These are phyloP conservation scores for Thalassoma bifasciatum DNA, from an alignment of 2,113 vertebrate genomes.

Conservation along the genomic window DNA sequence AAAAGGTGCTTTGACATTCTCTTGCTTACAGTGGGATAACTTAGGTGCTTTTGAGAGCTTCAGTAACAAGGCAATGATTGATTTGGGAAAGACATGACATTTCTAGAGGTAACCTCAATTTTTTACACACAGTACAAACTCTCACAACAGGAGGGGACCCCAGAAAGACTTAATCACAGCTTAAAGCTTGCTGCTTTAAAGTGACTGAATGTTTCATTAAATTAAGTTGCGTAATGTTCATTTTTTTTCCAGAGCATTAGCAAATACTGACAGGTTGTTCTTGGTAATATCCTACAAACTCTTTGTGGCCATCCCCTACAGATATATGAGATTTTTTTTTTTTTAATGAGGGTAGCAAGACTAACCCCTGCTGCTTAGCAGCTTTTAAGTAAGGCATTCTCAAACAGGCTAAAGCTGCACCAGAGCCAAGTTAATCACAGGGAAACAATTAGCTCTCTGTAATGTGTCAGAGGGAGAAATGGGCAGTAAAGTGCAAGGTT, in stretches of 20 bases:
- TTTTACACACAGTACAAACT: slow-evolving; percentile 10
- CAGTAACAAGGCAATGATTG: slow-evolving; percentile 13
- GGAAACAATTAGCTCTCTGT: slow-evolving; percentile 79
- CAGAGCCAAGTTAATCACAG: slow-evolving; percentile 75
- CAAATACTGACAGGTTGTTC: slow-evolving; percentile 5
- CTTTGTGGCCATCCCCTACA: slow-evolving; percentile 41
- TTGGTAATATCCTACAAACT: slow-evolving; percentile 18
- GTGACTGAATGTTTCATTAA: not conserved
- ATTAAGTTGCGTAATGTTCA: slow-evolving; percentile 1
- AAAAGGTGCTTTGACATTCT: slow-evolving; percentile 46
- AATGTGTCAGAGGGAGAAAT: slow-evolving; percentile 67
- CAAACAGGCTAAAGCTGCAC: slow-evolving; percentile 64
- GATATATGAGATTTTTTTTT: slow-evolving; percentile 51
- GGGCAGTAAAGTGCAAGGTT: slow-evolving; percentile 65
- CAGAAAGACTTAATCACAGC: slow-evolving; percentile 11
- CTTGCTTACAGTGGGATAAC: slow-evolving; percentile 17
- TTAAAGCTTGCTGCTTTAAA: not conserved
- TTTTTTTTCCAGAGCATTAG: slow-evolving; percentile 2
- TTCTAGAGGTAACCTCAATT: slow-evolving; percentile 18
- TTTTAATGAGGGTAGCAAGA: slow-evolving; percentile 23
- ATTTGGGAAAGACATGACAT: slow-evolving; percentile 58
- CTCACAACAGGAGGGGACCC: slow-evolving; percentile 7
- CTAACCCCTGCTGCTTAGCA: slow-evolving; percentile 54
- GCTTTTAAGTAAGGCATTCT: slow-evolving; percentile 62
- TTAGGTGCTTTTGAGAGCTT: slow-evolving; percentile 32